phyloP scores from a whole-genome alignment of 2,888 invertebrate genomes.

The Dendrolimus houi region DNA sequence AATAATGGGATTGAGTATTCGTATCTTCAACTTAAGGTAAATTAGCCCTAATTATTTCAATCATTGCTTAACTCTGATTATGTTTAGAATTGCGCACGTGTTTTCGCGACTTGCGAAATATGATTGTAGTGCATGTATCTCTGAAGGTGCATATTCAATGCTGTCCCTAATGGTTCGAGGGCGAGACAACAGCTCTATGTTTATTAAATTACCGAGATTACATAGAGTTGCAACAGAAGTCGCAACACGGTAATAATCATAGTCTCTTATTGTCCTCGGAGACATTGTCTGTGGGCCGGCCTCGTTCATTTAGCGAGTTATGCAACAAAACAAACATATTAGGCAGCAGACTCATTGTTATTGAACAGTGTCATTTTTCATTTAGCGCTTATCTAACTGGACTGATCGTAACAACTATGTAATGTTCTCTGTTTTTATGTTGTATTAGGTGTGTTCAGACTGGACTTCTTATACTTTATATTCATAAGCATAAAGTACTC shows the following conservation, averaged over 20 bases:
- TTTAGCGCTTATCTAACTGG: slow-evolving; percentile 16
- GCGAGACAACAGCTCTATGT: neutral
- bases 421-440: too few species aligned
- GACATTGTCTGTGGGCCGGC: slow-evolving; percentile 17
- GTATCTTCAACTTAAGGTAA: too few species aligned
- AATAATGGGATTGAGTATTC: too few species aligned
- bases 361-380: slow-evolving; percentile 17
- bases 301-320: slow-evolving; percentile 26
- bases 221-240: slow-evolving; percentile 17
- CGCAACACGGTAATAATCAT: slow-evolving; percentile 14
- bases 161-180: neutral
- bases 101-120: neutral
- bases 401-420: too few species aligned
- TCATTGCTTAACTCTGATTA: neutral
- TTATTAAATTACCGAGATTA: slow-evolving; percentile 4
- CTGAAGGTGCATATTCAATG: neutral
- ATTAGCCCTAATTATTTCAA: neutral
- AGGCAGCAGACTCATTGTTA: slow-evolving; percentile 6
- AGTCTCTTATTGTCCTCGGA: slow-evolving; percentile 19
- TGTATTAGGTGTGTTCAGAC: too few species aligned
- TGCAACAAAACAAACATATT: slow-evolving; percentile 17
- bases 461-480: too few species aligned
- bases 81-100: neutral
- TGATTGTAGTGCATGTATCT: neutral
- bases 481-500: too few species aligned